Evolutionary conservation across 2,888 invertebrate species (phyloP), one percentile per base, ranked within the genome.

Genomic region (Acrobasis repandana): DNA sequence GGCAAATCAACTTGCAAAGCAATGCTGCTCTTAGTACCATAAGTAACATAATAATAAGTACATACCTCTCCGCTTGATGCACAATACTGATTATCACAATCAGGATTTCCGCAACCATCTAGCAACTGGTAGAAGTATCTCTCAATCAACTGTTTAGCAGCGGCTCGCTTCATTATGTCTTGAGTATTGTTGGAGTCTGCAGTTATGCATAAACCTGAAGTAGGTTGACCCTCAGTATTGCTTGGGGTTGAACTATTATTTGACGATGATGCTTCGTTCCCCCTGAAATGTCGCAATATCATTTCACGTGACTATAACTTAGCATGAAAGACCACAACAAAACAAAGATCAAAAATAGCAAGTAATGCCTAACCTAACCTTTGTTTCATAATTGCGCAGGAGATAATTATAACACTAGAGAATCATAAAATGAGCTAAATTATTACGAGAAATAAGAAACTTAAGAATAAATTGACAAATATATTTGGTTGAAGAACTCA

Each of bases 121-220:
- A 96, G 95, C 68, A 98, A 92, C 90, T 98, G 98, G 89, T 97
- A 97, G 86, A 98, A 98, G 88, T 98, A 98, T 77, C 97, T 94
- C 87, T 98, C 97, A 69, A 98, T 98, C 67, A 97, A 92, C 84
- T 96, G 96, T 85, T 95, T 97, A 48, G 97, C 97, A 51, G 95
- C 95, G 62, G 95, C 94, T 59, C 95, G 93, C 90, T 95, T 95
- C 95, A 95, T 95, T 74, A 94, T 94, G 93, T 94, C 94, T 69
- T 93, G 92, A 71, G 90, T 88, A 64, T 67, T 79, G 67, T 78
- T 74, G 66, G 74, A 67, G 61, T 72, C 81, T 74, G 81, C 67
- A 69, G 76, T 77, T 71, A 82, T 65, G 73, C 89, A 88, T 88
- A 87, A 79, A 89, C 82, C 79, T 69, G 85, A 72, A 61, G 79